phyloP scores from a whole-genome alignment of 2,113 vertebrate genomes.

The Silurus meridionalis region DNA sequence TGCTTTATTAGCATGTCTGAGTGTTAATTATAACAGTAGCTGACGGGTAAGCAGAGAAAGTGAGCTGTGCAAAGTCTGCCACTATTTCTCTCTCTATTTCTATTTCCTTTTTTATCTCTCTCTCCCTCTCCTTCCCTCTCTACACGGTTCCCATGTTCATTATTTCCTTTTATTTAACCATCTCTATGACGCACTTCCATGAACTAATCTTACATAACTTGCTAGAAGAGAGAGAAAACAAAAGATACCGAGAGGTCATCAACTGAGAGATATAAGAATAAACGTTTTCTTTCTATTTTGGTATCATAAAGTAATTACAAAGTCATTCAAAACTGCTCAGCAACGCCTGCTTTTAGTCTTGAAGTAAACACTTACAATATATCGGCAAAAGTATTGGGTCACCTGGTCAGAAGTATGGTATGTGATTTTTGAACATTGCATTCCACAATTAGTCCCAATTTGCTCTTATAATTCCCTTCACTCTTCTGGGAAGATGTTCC shows the following conservation, averaged over 20 bases:
- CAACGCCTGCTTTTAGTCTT: background rate
- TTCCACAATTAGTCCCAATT: too few relatives aligned
- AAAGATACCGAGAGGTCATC: background rate
- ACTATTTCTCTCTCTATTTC: constrained; percentile 60
- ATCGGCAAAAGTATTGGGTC: too few relatives aligned
- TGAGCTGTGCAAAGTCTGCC: constrained; percentile 50
- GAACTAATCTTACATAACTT: background rate
- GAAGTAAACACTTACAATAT: background rate
- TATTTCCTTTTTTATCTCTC: constrained; percentile 57
- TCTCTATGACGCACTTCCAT: background rate
- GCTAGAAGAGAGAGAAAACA: too few relatives aligned
- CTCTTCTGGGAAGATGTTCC: too few relatives aligned
- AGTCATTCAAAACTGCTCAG: background rate
- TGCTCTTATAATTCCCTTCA: too few relatives aligned
- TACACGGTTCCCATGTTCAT: background rate
- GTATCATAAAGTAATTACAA: background rate
- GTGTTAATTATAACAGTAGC: constrained; percentile 70
- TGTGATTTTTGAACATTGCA: too few relatives aligned
- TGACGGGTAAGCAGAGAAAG: constrained; percentile 73
- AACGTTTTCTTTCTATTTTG: background rate
- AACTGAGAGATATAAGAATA: background rate
- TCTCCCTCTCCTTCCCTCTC: constrained; percentile 57
- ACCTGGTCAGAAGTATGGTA: too few relatives aligned
- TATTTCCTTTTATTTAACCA: background rate
- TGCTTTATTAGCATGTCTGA: constrained; percentile 20